A percentile compares a stretch with the other conserved stretches of the same genome.
phyloP scores from a whole-genome alignment of 2,888 invertebrate species.

The Alsophila aescularia region DNA sequence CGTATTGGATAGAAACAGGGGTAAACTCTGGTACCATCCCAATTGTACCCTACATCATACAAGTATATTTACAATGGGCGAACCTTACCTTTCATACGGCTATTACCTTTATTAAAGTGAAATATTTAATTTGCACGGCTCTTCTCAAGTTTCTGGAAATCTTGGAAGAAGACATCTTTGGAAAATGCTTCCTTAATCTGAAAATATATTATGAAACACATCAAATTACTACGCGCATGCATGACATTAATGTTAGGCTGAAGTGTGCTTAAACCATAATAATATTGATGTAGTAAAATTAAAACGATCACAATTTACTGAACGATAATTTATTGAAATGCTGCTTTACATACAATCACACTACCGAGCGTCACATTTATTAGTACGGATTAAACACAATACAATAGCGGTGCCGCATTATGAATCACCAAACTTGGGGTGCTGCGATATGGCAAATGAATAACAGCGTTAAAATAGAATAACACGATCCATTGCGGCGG shows the following conservation, averaged over 20 bases:
- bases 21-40: constrained; percentile 29
- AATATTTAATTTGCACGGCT: constrained; percentile 4
- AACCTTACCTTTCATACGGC: constrained; percentile 10
- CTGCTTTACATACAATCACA: constrained; percentile 35
- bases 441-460: constrained; percentile 76
- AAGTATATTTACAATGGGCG: constrained; percentile 8
- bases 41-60: constrained; percentile 13
- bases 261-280: background rate
- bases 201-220: background rate
- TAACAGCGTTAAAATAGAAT: constrained; percentile 76
- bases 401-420: constrained; percentile 54
- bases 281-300: background rate
- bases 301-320: constrained; percentile 1
- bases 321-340: constrained; percentile 2
- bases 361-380: constrained; percentile 50
- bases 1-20: constrained; percentile 51
- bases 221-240: no score
- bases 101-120: constrained; percentile 17
- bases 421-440: constrained; percentile 61
- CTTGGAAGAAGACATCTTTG: background rate
- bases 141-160: constrained; percentile 6
- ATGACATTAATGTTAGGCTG: no score
- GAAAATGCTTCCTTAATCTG: constrained; percentile 1
- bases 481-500: constrained; percentile 72
- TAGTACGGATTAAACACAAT: constrained; percentile 60